These are phyloP conservation scores for Rapana venosa DNA, from an alignment of 2,888 invertebrate species.

Conservation along the genomic window DNA sequence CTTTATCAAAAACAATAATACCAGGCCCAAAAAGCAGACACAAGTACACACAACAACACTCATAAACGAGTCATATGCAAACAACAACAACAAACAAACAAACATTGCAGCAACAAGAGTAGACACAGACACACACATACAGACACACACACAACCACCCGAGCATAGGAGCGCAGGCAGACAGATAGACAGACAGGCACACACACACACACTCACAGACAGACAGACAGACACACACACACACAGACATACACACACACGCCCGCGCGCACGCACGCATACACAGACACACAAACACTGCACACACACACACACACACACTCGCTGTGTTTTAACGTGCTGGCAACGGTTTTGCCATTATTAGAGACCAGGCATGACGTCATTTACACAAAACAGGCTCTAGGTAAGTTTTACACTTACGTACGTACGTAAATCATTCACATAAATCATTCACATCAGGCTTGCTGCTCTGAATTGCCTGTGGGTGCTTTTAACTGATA, in stretches of 20 bases:
- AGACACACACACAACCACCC: too few relatives aligned
- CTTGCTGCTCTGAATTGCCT: too few relatives aligned
- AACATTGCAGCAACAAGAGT: too few relatives aligned
- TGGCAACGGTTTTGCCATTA: neutral
- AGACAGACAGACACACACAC: constrained; percentile 3
- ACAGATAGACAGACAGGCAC: neutral
- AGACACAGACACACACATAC: too few relatives aligned
- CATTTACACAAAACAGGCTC: neutral
- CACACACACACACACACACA: neutral
- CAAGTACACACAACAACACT: too few relatives aligned
- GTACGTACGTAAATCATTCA: neutral
- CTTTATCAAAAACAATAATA: too few relatives aligned
- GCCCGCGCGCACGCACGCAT: neutral
- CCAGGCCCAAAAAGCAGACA: too few relatives aligned
- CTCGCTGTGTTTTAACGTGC: neutral
- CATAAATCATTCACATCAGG: too few relatives aligned
- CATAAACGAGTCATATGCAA: too few relatives aligned
- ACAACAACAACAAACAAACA: too few relatives aligned
- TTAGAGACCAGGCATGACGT: neutral
- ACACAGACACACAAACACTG: neutral
- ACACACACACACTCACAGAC: too few relatives aligned
- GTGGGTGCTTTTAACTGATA: too few relatives aligned
- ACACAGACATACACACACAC: neutral
- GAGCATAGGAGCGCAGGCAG: neutral
- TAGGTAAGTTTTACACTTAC: neutral